Evolutionary conservation across 2,113 vertebrate species (phyloP).

Genomic region (Ardeotis arabs): DNA sequence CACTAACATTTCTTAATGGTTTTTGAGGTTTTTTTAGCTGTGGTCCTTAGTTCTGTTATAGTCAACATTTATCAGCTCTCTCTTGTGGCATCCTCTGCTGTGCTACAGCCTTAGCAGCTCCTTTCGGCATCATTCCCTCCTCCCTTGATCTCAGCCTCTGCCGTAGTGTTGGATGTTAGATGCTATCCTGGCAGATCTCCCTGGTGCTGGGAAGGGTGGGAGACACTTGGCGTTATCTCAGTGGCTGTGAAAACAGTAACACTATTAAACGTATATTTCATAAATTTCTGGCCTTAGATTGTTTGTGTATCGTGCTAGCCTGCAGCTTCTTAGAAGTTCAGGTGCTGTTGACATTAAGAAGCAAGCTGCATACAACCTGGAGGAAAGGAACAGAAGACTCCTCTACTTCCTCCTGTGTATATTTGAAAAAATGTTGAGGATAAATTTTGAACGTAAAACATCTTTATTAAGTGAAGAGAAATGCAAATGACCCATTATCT

Average conservation of each 20-base stretch:
- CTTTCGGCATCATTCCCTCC: not conserved
- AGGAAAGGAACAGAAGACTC: not conserved
- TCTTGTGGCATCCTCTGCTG: not conserved
- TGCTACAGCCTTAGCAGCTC: not conserved
- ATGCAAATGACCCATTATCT: not conserved
- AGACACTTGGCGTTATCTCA: not conserved
- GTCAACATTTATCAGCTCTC: not conserved
- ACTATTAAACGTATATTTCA: not conserved
- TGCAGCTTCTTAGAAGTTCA: not conserved
- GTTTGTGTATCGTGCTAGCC: not conserved
- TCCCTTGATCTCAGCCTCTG: not conserved
- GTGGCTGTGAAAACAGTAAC: not conserved
- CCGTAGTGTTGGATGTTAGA: not conserved
- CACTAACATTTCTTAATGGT: not conserved
- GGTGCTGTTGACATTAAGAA: not conserved
- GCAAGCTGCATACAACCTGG: not conserved
- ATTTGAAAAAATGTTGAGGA: not conserved
- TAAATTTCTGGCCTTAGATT: not conserved
- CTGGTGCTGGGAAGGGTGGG: not conserved
- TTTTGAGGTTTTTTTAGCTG: not conserved
- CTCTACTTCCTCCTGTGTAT: not conserved
- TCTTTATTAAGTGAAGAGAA: not conserved
- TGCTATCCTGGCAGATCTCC: not conserved
- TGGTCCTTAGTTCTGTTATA: not conserved
- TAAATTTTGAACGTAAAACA: not conserved